These are phyloP conservation scores for Phoxinus dragarum DNA, from an alignment of 2,797 vertebrate species.

Conservation along the genomic window DNA sequence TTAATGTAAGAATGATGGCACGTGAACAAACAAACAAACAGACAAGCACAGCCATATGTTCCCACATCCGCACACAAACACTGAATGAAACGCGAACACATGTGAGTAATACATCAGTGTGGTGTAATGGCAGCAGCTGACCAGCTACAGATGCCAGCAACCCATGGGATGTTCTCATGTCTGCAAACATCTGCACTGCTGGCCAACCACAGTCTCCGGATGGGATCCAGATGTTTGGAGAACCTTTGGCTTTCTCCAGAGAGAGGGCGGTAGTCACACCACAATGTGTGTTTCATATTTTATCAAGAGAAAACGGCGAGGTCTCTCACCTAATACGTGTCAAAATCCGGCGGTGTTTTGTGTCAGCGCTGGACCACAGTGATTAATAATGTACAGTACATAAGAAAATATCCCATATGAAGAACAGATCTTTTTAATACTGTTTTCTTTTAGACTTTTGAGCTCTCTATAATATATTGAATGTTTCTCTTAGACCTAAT, in stretches of 20 bases:
- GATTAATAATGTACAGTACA: background rate
- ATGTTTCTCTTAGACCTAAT: background rate
- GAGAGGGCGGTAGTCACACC: conserved; percentile 54
- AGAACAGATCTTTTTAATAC: background rate
- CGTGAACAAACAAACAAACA: conserved; percentile 38
- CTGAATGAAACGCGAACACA: background rate
- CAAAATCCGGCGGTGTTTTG: background rate
- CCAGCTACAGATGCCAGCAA: conserved; percentile 46
- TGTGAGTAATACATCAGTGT: conserved; percentile 43
- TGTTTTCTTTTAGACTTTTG: background rate
- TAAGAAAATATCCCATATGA: background rate
- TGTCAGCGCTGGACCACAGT: background rate
- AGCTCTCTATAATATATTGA: background rate
- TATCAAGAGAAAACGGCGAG: background rate
- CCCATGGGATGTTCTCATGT: conserved; percentile 55
- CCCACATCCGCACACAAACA: conserved; percentile 29
- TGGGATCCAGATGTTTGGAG: conserved; percentile 72
- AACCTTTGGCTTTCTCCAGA: conserved; percentile 63
- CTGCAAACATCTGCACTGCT: conserved; percentile 60
- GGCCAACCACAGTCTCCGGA: conserved; percentile 64
- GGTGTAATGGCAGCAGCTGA: conserved; percentile 54
- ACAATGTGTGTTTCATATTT: conserved; percentile 35
- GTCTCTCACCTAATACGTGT: background rate
- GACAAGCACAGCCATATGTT: conserved; percentile 35
- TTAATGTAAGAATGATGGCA: background rate